Percentiles rank a stretch among this genome's conserved stretches.
phyloP scores from a whole-genome alignment of 2,888 invertebrate species.

The Folsomia candida region DNA sequence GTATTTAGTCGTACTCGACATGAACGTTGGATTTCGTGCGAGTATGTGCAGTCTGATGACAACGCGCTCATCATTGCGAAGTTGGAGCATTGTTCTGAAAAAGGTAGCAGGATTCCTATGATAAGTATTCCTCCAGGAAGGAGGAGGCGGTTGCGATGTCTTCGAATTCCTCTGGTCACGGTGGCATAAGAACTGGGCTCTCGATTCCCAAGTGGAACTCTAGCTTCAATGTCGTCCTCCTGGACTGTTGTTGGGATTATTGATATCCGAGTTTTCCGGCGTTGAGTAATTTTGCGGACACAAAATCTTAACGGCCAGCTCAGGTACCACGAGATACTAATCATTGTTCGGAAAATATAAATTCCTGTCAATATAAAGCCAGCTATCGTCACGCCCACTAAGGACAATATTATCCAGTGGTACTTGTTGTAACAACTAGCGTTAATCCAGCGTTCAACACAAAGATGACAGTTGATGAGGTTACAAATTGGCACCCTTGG shows the following conservation, averaged over 20 bases:
- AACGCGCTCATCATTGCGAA: conserved; percentile 19
- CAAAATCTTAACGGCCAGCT: not conserved
- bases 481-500: conserved; percentile 11
- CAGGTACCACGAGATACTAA: not conserved
- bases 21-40: not conserved
- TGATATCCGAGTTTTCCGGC: not conserved
- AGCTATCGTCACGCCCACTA: not conserved
- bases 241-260: not conserved
- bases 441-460: conserved; percentile 19
- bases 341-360: not conserved
- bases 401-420: conserved; percentile 13
- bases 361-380: not conserved
- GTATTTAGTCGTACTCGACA: conserved; percentile 16
- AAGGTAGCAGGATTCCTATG: not conserved
- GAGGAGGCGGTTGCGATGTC: not conserved
- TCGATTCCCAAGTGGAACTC: not conserved
- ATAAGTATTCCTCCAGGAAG: not conserved
- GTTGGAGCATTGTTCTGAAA: conserved; percentile 6
- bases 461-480: conserved; percentile 15
- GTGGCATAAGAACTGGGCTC: not conserved
- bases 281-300: not conserved
- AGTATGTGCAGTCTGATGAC: conserved; percentile 6
- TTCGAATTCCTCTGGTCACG: not conserved
- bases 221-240: not conserved
- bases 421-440: conserved; percentile 1